These are phyloP conservation scores for Serrognathus titanus DNA, from an alignment of 2,888 invertebrate genomes.

Conservation along the genomic window DNA sequence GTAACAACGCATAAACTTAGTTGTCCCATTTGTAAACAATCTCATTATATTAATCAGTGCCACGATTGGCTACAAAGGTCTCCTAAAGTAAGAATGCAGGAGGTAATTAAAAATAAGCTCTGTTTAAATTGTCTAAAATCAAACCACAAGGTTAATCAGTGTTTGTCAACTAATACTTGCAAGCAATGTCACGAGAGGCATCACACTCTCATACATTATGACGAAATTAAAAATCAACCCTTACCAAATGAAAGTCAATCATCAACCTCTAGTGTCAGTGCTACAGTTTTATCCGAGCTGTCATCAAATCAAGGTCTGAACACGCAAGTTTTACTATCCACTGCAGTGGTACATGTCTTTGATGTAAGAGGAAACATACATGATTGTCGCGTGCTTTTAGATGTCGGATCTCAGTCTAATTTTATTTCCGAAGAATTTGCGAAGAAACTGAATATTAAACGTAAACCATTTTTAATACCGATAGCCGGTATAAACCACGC, in stretches of 20 bases:
- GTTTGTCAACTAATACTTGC: background rate
- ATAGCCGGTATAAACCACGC: background rate
- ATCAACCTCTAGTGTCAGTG: background rate
- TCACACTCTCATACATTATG: background rate
- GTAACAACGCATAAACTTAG: too few species aligned
- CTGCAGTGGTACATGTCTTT: conserved; percentile 19
- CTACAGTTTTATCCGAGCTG: background rate
- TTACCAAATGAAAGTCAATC: too few species aligned
- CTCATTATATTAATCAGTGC: too few species aligned
- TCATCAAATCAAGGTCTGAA: background rate
- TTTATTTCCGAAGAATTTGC: conserved; percentile 13
- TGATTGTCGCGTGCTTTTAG: conserved; percentile 20
- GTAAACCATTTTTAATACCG: background rate
- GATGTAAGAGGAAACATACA: conserved; percentile 11
- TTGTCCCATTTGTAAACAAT: too few species aligned
- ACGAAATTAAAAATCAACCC: too few species aligned
- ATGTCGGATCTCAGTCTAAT: conserved; percentile 22
- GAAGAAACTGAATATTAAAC: background rate
- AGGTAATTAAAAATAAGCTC: too few species aligned
- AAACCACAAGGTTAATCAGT: too few species aligned
- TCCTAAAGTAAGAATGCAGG: too few species aligned
- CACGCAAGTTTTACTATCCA: conserved; percentile 3
- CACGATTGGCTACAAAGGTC: too few species aligned
- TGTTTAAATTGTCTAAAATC: too few species aligned
- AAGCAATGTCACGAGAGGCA: background rate